Percentiles rank a stretch among this genome's conserved stretches.
Conservation (phyloP, 1,140 invertebrate genomes). For the Drosophila burlai region DNA sequence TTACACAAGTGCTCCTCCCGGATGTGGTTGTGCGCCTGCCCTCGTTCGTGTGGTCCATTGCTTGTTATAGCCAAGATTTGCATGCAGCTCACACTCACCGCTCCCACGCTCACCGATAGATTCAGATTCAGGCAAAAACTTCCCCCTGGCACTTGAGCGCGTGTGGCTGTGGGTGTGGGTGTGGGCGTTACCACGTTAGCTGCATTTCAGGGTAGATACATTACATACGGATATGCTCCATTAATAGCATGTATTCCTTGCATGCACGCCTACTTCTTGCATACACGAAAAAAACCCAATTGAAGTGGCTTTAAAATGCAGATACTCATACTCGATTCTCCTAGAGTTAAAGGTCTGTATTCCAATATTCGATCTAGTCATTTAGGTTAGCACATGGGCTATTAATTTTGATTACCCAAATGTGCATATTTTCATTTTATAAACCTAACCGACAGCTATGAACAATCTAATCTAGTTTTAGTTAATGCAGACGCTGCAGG, state of each 20-base stretch:
- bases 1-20: constrained; percentile 61
- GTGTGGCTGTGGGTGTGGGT: constrained; percentile 6
- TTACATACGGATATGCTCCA: constrained; percentile 81
- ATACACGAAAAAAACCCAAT: constrained; percentile 57
- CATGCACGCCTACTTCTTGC: constrained; percentile 69
- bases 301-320: constrained; percentile 19
- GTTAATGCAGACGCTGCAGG: not conserved
- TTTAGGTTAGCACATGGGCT: too few species aligned
- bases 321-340: not conserved
- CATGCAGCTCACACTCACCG: constrained; percentile 67
- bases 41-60: constrained; percentile 59
- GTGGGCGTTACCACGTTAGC: constrained; percentile 63
- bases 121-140: constrained; percentile 74
- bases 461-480: not conserved
- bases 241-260: constrained; percentile 79
- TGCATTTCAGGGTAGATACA: constrained; percentile 81
- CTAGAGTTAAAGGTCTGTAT: not conserved
- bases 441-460: too few species aligned
- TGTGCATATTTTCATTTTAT: too few species aligned
- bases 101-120: constrained; percentile 61
- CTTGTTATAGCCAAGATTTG: constrained; percentile 75
- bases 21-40: constrained; percentile 29
- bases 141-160: constrained; percentile 16
- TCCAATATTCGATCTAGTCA: not conserved
- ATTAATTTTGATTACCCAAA: too few species aligned